Percentiles rank a stretch among this genome's conserved stretches.
phyloP scores from a whole-genome alignment of 2,888 invertebrate genomes.

The Sinentomon sp. region DNA sequence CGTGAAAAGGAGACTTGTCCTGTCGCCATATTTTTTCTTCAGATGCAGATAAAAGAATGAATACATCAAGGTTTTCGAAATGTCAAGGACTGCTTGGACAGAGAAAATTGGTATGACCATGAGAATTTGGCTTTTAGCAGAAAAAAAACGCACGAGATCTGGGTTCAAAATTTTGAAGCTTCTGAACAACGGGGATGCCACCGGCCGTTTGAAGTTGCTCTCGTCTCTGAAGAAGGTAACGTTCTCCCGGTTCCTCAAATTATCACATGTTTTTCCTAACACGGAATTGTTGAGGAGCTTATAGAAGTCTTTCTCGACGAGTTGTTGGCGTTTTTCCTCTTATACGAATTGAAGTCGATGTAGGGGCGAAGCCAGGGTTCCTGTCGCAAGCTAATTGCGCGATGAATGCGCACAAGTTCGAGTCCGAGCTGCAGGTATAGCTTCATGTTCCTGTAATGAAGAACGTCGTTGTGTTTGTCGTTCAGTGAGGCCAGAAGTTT shows the following conservation, averaged over 20 bases:
- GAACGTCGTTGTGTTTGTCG: constrained; percentile 14
- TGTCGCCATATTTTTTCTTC: constrained; percentile 11
- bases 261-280: constrained; percentile 10
- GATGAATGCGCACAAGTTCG: constrained; percentile 15
- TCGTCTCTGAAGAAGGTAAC: constrained; percentile 13
- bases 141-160: constrained; percentile 13
- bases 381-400: constrained; percentile 13
- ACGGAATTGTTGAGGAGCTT: constrained; percentile 17
- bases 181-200: constrained; percentile 1
- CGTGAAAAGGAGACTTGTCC: constrained; percentile 14
- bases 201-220: background rate
- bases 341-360: constrained; percentile 15
- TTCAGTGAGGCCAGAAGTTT: constrained; percentile 14
- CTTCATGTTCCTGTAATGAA: constrained; percentile 14
- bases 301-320: constrained; percentile 18
- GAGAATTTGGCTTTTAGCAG: constrained; percentile 7
- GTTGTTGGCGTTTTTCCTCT: constrained; percentile 14
- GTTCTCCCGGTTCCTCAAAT: constrained; percentile 16
- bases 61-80: constrained; percentile 16
- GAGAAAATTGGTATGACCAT: constrained; percentile 15
- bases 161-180: constrained; percentile 12
- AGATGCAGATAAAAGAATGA: constrained; percentile 15
- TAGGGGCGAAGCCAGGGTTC: constrained; percentile 14
- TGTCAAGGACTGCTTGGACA: constrained; percentile 14
- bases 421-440: constrained; percentile 12